Evolutionary conservation across 1,140 invertebrate species (phyloP), one percentile per base, ranked within the genome.

Genomic region (Zaprionus inermis): DNA sequence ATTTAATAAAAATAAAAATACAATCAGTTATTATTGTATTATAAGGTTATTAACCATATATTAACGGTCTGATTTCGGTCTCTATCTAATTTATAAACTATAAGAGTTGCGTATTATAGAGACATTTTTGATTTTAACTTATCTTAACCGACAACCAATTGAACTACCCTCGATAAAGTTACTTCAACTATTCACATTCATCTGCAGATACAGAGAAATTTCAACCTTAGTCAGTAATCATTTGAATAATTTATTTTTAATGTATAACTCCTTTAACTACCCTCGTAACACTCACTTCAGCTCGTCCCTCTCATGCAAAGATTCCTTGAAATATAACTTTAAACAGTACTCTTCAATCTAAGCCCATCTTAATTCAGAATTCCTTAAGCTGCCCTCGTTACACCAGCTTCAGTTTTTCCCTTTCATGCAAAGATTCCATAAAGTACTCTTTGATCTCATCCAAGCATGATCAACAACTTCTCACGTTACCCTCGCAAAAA

Each of bases 401-500:
- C n/a, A 41, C 14, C n/a, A 5, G 6, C 30, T 32, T 32, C 0
- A 41, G 5, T 5, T 41, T 16, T 16, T 16, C 6, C 2, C n/a
- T n/a, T n/a, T 41, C 0, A 28, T 28, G 0, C 3, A 41, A 41
- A 41, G 5, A 16, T 7, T 16, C 14, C 38, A 2, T 16, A 7
- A 9, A 16, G 0, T 41, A 32, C 9, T 32, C 30, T 28, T 28
- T 16, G 7, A 16, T 16, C 7, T 16, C 2, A 16, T 44, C 38
- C n/a, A 1, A 10, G 7, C 38, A 1, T 44, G 6, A 44, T 22
- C 5, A n/a, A n/a, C 3, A 14, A 18, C 38, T 16, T 28, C 20
- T 14, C 9, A n/a, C n/a, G 12, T 6, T 3, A 14, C 56, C 54
- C 64, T 58, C 54, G 38, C 14, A 60, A 79, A 41, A 88, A 77